These are phyloP conservation scores for Aeoliscus strigatus DNA, from an alignment of 2,797 vertebrate genomes.

Conservation along the genomic window DNA sequence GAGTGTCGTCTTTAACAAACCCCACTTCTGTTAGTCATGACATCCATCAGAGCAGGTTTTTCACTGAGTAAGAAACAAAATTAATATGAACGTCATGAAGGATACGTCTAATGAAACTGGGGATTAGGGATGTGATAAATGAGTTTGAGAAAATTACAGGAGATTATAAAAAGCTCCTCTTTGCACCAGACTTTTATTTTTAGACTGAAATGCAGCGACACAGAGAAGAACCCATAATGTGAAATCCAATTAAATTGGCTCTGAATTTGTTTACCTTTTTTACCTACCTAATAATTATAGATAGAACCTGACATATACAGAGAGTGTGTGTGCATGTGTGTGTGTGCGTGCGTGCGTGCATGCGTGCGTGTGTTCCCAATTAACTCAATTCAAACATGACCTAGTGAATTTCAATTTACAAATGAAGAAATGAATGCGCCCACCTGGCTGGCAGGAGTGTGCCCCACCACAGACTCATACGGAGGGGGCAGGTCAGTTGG, in stretches of 20 bases:
- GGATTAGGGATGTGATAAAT: slow-evolving; percentile 27
- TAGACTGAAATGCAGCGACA: slow-evolving; percentile 18
- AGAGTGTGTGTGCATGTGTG: too few relatives aligned
- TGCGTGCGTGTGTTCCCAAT: too few relatives aligned
- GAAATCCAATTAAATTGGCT: background rate
- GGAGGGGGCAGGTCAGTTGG: slow-evolving; percentile 94
- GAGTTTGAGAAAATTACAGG: slow-evolving; percentile 14
- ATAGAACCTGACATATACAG: too few relatives aligned
- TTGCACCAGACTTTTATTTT: slow-evolving; percentile 30
- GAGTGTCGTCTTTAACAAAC: too few relatives aligned
- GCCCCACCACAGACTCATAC: slow-evolving; percentile 90
- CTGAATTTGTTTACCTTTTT: slow-evolving; percentile 2
- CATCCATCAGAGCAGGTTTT: slow-evolving; percentile 10
- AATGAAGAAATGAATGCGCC: slow-evolving; percentile 14
- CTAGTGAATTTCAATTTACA: too few relatives aligned
- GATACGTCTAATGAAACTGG: slow-evolving; percentile 10
- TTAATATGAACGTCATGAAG: slow-evolving; percentile 4
- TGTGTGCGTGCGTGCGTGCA: too few relatives aligned
- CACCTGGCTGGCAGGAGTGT: slow-evolving; percentile 85
- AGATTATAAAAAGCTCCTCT: slow-evolving; percentile 29
- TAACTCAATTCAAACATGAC: background rate
- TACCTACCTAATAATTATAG: too few relatives aligned
- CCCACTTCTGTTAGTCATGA: slow-evolving; percentile 13
- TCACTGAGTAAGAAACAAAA: slow-evolving; percentile 9
- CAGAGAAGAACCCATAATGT: too few relatives aligned